Evolutionary conservation across 1,140 invertebrate species (phyloP), one percentile per base, ranked within the genome.

Genomic region (Tetramorium alpestre): DNA sequence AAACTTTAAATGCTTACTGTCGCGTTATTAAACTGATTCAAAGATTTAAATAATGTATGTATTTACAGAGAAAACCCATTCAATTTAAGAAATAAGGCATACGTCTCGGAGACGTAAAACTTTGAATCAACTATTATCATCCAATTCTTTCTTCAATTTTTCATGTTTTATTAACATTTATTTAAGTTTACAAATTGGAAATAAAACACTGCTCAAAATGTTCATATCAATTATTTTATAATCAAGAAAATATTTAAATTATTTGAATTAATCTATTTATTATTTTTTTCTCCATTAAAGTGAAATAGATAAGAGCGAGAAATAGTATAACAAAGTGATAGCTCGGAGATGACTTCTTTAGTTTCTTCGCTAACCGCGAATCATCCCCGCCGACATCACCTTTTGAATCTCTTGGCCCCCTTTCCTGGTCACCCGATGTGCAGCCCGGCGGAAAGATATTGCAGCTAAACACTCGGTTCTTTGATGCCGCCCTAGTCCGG

Each of bases 381-480:
- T 81, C 77, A 77, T 72, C 76, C 85, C 60, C 81, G 58, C 69
- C 58, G 54, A 38, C 69, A 67, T 87, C 76, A 84, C 80, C 87
- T 87, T 90, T 90, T 73, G 58, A 64, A 89, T 77, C 80, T 62
- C 58, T 65, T 38, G 54, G 58, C 89, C 69, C 76, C 73, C 64
- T 81, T 88, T 86, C 82, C 69, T 90, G 90, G 90, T 93, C 88
- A 91, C 89, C 78, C 87, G 80, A 92, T 93, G 93, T 93, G 92
- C 92, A 94, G 62, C 87, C 72, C 73, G 87, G 86, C 77, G 94
- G 94, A 94, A 94, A 93, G 93, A 94, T 93, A 92, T 93, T 93
- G 91, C 89, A 91, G 89, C 88, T 91, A 92, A 93, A 91, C 90
- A 92, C 76, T 89, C 88, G 91, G 91, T 94, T 93, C 94, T 94